phyloP scores from a whole-genome alignment of 2,888 invertebrate genomes.

The Baccha elongata region DNA sequence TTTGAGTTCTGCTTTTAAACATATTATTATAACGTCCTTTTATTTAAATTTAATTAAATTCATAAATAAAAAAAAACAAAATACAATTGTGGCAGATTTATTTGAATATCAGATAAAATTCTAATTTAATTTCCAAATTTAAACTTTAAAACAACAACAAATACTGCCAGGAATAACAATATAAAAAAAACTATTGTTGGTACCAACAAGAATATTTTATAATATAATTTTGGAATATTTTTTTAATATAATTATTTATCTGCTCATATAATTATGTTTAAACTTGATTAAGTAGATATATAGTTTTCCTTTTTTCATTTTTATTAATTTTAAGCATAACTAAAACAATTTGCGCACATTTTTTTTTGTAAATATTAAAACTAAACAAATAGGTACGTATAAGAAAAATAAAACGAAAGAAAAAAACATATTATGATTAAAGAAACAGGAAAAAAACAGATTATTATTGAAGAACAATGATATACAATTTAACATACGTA shows the following conservation, averaged over 20 bases:
- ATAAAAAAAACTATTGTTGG: slow-evolving; percentile 31
- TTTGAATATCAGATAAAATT: slow-evolving; percentile 18
- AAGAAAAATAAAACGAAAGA: not conserved
- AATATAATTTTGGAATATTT: slow-evolving; percentile 10
- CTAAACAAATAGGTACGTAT: slow-evolving; percentile 25
- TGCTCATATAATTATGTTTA: slow-evolving; percentile 8
- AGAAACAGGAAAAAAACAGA: slow-evolving; percentile 14
- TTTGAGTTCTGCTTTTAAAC: slow-evolving; percentile 25
- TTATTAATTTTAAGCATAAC: slow-evolving; percentile 11
- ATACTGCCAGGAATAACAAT: slow-evolving; percentile 53
- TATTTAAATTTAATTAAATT: slow-evolving; percentile 1
- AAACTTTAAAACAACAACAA: slow-evolving; percentile 32
- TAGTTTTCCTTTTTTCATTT: slow-evolving; percentile 16
- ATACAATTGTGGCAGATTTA: slow-evolving; percentile 14
- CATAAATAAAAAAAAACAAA: slow-evolving; percentile 13
- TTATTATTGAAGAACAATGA: slow-evolving; percentile 6
- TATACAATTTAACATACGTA: slow-evolving; percentile 5
- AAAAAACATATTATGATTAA: slow-evolving; percentile 21
- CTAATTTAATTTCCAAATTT: slow-evolving; percentile 32
- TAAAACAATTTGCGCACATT: slow-evolving; percentile 28
- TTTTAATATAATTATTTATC: slow-evolving; percentile 10
- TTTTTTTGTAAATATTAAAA: slow-evolving; percentile 55
- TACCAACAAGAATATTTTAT: slow-evolving; percentile 40
- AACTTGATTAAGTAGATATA: slow-evolving; percentile 28
- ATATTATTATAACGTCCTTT: slow-evolving; percentile 29